Base-by-base conservation (phyloP, 30 jellyfish, hydroid and myxozoan species). In the Kudoa iwatai region DNA sequence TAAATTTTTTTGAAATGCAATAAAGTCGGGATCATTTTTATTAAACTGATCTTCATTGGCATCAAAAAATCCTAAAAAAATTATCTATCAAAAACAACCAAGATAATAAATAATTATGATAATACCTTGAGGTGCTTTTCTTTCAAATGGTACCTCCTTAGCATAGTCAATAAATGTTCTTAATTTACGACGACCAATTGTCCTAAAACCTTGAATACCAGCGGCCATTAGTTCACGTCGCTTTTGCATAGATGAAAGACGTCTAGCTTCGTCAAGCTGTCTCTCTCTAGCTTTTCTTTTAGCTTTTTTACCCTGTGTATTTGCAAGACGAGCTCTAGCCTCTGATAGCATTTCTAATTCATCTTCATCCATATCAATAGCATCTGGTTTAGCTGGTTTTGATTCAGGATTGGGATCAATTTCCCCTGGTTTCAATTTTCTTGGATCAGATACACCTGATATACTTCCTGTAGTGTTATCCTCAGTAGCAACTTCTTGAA, bases 291-390 rank as follows among this genome's bases (percentile, higher is more conserved):
- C 96, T 35, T 77, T 77, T 19, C 96, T 47, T 34, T 77, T 77
- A n/a, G 96, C 96, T 35, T 77, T 77, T 43, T 77, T 77, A 11
- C 96, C 96, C 40, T 77, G 96, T 3, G 96, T 77, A 20, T 77
- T 77, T 44, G 96, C 96, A 16, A 77, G 65, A 21, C 96, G 64
- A n/a, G 96, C 96, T 52, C 96, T 56, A 21, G 96, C 96, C 45
- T 77, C 96, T 26, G 96, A 77, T 26, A 77, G 46, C 96, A 77
- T 77, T 42, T 77, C 96, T 30, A 77, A 55, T 39, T 77, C 96
- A 63, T 77, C 96, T 54, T 77, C 96, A 34, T 77, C 96, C 96
- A 77, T 77, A 22, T 77, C 96, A 52, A 77, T 63, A 4, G 96
- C 88, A 45, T 77, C 96, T 21, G 96, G 96, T 30, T 87, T 44